These are phyloP conservation scores for Andrena minutula DNA, from an alignment of 2,888 invertebrate species.

Conservation along the genomic window DNA sequence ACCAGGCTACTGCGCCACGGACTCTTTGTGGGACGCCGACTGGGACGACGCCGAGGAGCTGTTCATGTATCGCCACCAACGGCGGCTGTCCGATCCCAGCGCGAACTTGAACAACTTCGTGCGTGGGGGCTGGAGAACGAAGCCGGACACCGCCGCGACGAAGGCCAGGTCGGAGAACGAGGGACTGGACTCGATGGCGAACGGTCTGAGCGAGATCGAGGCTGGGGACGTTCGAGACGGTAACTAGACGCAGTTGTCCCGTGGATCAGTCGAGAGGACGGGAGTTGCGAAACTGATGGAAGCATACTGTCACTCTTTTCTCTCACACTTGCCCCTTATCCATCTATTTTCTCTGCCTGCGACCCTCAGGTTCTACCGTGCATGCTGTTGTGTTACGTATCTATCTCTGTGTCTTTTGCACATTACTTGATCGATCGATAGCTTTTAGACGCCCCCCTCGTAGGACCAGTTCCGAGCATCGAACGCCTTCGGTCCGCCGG, in stretches of 20 bases:
- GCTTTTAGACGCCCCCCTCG: not conserved
- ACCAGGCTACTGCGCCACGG: conserved; percentile 93
- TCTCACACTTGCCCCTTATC: conserved; percentile 7
- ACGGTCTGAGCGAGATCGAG: conserved; percentile 95
- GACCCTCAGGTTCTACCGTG: conserved; percentile 52
- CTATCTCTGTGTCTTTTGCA: conserved; percentile 65
- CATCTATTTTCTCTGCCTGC: conserved; percentile 56
- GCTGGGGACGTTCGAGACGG: conserved; percentile 97
- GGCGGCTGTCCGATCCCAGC: conserved; percentile 96
- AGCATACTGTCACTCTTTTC: not conserved
- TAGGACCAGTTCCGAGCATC: conserved; percentile 2
- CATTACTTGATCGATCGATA: conserved; percentile 51
- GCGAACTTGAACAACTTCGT: conserved; percentile 94
- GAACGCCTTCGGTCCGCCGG: conserved; percentile 5
- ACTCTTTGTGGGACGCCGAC: conserved; percentile 94
- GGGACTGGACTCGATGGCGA: conserved; percentile 94
- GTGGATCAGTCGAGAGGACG: conserved; percentile 4
- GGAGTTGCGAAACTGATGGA: not conserved
- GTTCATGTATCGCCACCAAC: conserved; percentile 92
- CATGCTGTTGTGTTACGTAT: conserved; percentile 62
- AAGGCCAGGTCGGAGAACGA: conserved; percentile 96
- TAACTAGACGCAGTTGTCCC: conserved; percentile 84
- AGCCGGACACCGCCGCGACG: conserved; percentile 85
- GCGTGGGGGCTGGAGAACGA: conserved; percentile 93
- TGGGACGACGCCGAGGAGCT: conserved; percentile 96